Evolutionary conservation across 92 coral and sea anemone species (phyloP).

Genomic region (Epizoanthus stellaris): DNA sequence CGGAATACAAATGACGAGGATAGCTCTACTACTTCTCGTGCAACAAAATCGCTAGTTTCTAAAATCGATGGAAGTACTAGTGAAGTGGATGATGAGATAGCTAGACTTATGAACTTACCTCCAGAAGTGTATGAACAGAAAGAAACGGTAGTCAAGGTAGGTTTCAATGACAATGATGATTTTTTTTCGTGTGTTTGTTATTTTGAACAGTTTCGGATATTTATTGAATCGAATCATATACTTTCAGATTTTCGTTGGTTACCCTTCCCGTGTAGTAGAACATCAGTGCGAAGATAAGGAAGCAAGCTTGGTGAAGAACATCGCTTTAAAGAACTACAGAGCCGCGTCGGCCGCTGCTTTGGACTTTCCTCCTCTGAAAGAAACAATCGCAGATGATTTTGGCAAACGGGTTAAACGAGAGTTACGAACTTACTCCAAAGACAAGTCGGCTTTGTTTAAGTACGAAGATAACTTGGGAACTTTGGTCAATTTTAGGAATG

Average conservation of each 20-base stretch:
- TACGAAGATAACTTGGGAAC: no score
- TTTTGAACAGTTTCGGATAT: neutral
- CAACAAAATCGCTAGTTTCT: neutral
- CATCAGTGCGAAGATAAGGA: constrained; percentile 44
- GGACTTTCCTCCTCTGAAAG: no score
- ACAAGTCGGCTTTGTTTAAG: no score
- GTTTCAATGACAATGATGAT: neutral
- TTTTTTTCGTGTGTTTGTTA: neutral
- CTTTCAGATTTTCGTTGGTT: neutral
- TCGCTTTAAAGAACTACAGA: no score
- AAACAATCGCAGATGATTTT: no score
- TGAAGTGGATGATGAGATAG: no score
- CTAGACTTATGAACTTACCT: neutral
- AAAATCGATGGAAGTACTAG: no score
- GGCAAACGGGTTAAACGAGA: no score
- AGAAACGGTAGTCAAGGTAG: constrained; percentile 3
- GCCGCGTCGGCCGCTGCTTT: no score
- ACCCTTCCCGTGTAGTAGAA: constrained; percentile 34
- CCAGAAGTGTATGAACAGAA: neutral
- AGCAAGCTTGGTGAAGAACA: neutral
- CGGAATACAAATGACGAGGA: neutral
- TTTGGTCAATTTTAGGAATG: no score
- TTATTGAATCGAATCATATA: neutral
- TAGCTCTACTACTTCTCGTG: no score
- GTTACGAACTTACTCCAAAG: no score